phyloP scores from a whole-genome alignment of 2,797 vertebrate species.

The Tragopan temminckii region DNA sequence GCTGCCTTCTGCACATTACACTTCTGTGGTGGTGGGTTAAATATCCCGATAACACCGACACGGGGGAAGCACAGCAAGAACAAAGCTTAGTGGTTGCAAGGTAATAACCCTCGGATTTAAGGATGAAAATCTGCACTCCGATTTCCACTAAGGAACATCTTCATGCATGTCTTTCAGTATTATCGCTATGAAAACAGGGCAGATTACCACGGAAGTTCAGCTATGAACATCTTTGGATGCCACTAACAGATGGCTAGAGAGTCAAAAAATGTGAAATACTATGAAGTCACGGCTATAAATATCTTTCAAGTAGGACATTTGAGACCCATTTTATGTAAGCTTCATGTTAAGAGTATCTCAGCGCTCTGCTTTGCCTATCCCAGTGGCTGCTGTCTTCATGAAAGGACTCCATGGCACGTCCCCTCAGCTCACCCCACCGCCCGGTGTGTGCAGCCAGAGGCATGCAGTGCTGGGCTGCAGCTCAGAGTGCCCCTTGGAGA shows the following conservation, averaged over 20 bases:
- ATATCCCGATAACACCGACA: neutral
- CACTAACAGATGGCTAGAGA: neutral
- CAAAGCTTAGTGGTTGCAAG: neutral
- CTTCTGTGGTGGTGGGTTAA: neutral
- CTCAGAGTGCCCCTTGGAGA: rapidly evolving
- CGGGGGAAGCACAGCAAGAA: neutral
- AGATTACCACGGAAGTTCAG: neutral
- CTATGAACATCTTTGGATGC: rapidly evolving
- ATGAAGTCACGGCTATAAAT: neutral
- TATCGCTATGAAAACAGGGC: neutral
- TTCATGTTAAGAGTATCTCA: rapidly evolving
- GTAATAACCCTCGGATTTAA: neutral
- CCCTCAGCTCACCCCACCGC: rapidly evolving
- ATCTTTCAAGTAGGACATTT: neutral
- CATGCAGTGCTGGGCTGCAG: neutral
- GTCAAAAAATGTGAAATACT: neutral
- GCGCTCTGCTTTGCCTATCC: rapidly evolving
- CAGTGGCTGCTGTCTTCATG: rapidly evolving
- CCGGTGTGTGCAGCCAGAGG: neutral
- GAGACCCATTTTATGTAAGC: rapidly evolving
- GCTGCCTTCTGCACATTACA: neutral
- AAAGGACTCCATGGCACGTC: neutral
- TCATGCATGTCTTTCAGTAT: neutral
- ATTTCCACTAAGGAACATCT: neutral
- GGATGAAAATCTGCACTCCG: neutral